These are phyloP conservation scores for Spheniscus humboldti DNA, from an alignment of 2,797 vertebrate genomes.

Conservation along the genomic window DNA sequence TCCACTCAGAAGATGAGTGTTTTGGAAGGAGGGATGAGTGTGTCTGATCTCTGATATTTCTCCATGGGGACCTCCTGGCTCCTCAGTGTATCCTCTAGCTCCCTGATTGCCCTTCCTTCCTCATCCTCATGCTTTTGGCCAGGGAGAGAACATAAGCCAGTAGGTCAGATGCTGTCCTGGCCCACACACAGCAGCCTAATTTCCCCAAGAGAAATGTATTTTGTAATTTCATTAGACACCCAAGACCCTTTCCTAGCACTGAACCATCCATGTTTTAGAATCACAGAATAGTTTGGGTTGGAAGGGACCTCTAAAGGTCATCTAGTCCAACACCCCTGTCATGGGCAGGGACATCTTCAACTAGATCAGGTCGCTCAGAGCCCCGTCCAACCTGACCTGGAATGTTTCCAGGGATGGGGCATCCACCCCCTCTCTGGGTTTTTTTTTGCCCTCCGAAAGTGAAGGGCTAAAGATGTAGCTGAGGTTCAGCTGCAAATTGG, in stretches of 20 bases:
- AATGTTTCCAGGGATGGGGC: neutral
- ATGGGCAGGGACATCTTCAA: neutral
- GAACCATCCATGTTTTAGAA: neutral
- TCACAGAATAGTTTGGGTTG: neutral
- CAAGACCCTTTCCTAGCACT: neutral
- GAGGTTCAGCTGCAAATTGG: neutral
- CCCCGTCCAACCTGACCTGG: fast-evolving
- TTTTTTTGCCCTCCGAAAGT: neutral
- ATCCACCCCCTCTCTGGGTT: neutral
- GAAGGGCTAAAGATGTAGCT: neutral
- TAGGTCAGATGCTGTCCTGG: neutral
- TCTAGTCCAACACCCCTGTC: neutral
- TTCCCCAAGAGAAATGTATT: neutral
- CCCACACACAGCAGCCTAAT: neutral
- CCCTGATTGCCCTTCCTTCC: neutral
- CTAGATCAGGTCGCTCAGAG: neutral
- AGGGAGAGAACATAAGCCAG: neutral
- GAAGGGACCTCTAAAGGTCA: neutral
- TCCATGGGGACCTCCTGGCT: neutral
- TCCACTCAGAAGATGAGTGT: neutral
- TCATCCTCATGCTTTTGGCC: neutral
- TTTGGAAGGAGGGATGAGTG: neutral
- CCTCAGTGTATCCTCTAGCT: neutral
- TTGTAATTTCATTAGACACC: neutral
- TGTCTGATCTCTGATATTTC: neutral